Evolutionary conservation across 2,113 vertebrate genomes (phyloP).

Genomic region (Spermophilus dauricus): DNA sequence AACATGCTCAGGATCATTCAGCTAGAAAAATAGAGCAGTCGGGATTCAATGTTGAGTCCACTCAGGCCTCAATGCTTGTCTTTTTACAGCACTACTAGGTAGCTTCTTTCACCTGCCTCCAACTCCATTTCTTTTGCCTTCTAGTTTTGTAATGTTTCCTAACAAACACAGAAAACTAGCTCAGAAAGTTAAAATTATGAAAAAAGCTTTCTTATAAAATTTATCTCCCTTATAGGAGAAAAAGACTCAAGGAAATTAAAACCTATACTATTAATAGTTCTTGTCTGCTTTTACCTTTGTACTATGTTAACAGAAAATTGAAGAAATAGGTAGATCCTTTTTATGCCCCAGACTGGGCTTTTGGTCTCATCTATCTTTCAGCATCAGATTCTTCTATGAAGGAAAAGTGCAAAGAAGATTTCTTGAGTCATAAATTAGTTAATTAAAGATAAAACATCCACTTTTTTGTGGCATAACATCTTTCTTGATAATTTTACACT

Average conservation of each 20-base stretch:
- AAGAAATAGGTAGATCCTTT: background rate
- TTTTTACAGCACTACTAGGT: background rate
- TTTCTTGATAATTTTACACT: background rate
- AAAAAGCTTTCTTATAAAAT: background rate
- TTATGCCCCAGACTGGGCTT: background rate
- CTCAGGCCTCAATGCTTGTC: background rate
- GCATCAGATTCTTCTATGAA: background rate
- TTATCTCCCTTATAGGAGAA: background rate
- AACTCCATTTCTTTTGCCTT: background rate
- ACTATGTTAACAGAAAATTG: background rate
- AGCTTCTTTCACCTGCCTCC: background rate
- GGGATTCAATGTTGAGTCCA: background rate
- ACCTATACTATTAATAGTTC: background rate
- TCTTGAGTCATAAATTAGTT: background rate
- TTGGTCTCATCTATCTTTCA: background rate
- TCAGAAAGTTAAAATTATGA: background rate
- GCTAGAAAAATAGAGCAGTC: background rate
- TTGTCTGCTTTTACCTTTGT: background rate
- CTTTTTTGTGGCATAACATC: background rate
- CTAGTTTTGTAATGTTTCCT: background rate
- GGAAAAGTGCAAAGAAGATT: background rate
- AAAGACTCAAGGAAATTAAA: background rate
- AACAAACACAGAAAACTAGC: background rate
- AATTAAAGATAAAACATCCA: background rate
- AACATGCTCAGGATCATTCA: background rate